phyloP scores from a whole-genome alignment of 2,797 vertebrate species.

The Hypotaenidia okinawae region DNA sequence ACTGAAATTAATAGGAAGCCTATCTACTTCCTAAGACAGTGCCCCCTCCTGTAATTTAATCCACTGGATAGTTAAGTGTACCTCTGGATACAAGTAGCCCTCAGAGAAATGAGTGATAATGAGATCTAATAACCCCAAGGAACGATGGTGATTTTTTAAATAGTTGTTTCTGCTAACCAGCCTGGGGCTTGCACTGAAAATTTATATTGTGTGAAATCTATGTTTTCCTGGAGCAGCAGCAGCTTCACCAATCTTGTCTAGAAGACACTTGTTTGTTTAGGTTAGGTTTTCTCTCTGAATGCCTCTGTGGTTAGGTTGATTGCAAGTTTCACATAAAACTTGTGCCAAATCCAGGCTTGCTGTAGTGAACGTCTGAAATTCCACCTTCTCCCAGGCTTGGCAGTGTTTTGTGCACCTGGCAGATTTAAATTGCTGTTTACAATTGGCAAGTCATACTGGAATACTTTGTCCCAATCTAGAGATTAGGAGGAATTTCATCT shows the following conservation, averaged over 20 bases:
- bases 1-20: conserved; percentile 1
- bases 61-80: not conserved
- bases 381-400: not conserved
- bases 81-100: not conserved
- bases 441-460: not conserved
- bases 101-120: not conserved
- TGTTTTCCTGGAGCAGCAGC: not conserved
- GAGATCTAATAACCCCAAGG: not conserved
- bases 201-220: not conserved
- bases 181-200: not conserved
- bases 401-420: not conserved
- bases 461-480: not conserved
- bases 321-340: not conserved
- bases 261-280: not conserved
- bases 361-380: not conserved
- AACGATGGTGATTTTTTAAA: not conserved
- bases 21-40: not conserved
- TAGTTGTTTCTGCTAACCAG: not conserved
- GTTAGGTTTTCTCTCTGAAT: not conserved
- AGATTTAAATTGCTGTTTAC: not conserved
- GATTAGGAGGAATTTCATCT: not conserved
- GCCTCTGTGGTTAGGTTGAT: not conserved
- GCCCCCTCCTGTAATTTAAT: not conserved
- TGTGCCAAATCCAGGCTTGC: not conserved
- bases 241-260: not conserved